phyloP scores from a whole-genome alignment of 2,113 vertebrate species.

The Anguilla rostrata region DNA sequence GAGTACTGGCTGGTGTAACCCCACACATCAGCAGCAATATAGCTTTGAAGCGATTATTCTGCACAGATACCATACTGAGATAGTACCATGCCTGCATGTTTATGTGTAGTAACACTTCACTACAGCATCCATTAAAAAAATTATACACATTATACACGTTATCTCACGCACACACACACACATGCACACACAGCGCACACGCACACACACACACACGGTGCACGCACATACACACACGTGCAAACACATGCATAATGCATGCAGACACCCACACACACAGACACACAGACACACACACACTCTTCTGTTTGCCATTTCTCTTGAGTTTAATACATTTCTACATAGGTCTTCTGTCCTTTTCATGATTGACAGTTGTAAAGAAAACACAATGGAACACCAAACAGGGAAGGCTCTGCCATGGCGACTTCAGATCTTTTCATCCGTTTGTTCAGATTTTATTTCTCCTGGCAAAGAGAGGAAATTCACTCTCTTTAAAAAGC shows the following conservation, averaged over 20 bases:
- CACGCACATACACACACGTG: too few relatives aligned
- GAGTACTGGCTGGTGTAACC: too few relatives aligned
- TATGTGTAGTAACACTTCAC: not conserved
- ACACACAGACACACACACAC: constrained; percentile 18
- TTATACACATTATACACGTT: not conserved
- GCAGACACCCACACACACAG: constrained; percentile 4
- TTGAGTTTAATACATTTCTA: not conserved
- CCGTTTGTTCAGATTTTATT: not conserved
- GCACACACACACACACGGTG: not conserved
- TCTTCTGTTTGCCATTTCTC: not conserved
- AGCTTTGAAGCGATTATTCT: too few relatives aligned
- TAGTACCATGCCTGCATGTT: not conserved
- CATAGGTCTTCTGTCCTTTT: not conserved
- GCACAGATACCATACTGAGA: too few relatives aligned
- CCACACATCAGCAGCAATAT: not conserved
- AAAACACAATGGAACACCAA: not conserved
- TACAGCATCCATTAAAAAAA: not conserved
- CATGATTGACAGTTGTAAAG: not conserved
- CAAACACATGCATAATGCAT: constrained; percentile 12
- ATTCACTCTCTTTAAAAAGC: not conserved
- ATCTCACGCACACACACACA: too few relatives aligned
- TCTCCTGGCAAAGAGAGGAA: not conserved
- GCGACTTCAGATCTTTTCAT: not conserved
- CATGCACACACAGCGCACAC: not conserved
- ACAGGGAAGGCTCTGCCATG: not conserved